Percentiles rank a stretch among this genome's conserved stretches.
Evolutionary conservation across 2,888 invertebrate genomes (phyloP).

Genomic region (Drosophila rellima): DNA sequence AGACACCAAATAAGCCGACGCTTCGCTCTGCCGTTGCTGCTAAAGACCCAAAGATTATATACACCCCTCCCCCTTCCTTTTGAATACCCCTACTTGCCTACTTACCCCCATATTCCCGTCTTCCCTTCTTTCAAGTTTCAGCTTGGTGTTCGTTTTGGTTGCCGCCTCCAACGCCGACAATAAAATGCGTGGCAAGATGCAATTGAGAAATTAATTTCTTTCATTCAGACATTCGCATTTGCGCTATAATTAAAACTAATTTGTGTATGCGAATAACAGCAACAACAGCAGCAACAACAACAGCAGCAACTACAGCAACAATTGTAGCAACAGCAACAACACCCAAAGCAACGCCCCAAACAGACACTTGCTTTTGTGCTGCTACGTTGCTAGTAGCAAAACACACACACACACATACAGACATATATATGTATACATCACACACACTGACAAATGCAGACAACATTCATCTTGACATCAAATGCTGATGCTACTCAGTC

Average conservation of each 20-base stretch:
- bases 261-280: conserved; percentile 69
- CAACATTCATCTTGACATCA: conserved; percentile 36
- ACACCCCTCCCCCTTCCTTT: background rate
- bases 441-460: conserved; percentile 15
- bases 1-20: conserved; percentile 83
- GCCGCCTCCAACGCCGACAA: conserved; percentile 69
- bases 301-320: conserved; percentile 13
- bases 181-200: conserved; percentile 81
- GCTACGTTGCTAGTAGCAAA: conserved; percentile 31
- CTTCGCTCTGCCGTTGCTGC: conserved; percentile 46
- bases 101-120: background rate
- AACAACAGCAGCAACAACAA: conserved; percentile 22
- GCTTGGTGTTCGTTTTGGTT: conserved; percentile 41
- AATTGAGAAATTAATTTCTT: conserved; percentile 80
- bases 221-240: conserved; percentile 79
- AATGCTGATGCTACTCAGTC: conserved; percentile 23
- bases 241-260: conserved; percentile 82
- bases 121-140: background rate
- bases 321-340: conserved; percentile 19
- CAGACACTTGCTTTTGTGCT: conserved; percentile 70
- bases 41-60: conserved; percentile 42
- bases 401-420: conserved; percentile 8
- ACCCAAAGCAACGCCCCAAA: conserved; percentile 64
- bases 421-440: background rate
- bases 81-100: background rate